These are phyloP conservation scores for Dysdera silvatica DNA, from an alignment of 1,140 invertebrate species.

Conservation along the genomic window DNA sequence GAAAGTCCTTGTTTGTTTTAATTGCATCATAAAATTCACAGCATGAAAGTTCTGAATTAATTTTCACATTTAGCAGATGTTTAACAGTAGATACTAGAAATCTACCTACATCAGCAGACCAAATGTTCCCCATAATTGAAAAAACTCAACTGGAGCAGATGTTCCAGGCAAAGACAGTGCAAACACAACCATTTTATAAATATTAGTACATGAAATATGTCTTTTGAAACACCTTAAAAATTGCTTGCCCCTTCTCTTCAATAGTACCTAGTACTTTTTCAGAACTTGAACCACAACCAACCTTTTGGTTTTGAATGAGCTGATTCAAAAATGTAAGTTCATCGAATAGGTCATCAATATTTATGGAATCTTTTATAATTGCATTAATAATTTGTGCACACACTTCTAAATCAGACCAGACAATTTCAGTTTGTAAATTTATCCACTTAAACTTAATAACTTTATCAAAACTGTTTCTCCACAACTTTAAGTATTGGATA, in stretches of 20 bases:
- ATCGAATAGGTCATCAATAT: not conserved
- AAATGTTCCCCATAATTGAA: not conserved
- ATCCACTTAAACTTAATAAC: not conserved
- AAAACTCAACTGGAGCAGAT: conserved; percentile 3
- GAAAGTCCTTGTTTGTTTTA: not conserved
- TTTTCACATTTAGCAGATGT: not conserved
- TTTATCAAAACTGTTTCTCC: not conserved
- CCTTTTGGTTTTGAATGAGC: not conserved
- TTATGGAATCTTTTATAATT: not conserved
- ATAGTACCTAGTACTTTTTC: not conserved
- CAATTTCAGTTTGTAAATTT: not conserved
- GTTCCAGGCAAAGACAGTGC: not conserved
- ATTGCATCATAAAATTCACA: not conserved
- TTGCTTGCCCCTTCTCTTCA: not conserved
- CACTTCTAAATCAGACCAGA: not conserved
- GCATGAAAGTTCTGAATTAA: not conserved
- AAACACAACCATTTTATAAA: not conserved
- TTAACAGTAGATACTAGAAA: not conserved
- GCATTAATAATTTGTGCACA: not conserved
- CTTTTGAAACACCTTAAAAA: not conserved
- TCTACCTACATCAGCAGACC: not conserved
- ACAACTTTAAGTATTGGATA: not conserved
- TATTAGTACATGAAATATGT: not conserved
- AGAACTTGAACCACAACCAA: not conserved
- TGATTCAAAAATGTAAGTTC: not conserved